Evolutionary conservation across 2,113 vertebrate genomes (phyloP).

Genomic region (Lamprotornis superbus): DNA sequence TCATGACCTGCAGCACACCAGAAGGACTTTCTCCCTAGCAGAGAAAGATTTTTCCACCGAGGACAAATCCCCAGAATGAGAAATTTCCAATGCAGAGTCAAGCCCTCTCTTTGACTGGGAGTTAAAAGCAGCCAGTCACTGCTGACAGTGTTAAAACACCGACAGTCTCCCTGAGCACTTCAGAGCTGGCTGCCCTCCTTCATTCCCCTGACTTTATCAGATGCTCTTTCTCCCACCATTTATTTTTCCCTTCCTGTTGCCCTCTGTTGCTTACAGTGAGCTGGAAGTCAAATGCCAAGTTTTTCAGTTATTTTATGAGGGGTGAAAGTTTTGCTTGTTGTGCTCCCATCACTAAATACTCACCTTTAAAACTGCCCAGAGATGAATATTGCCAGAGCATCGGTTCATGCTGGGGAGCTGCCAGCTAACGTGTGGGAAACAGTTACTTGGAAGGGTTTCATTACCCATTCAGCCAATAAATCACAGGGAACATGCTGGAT

Average conservation of each 20-base stretch:
- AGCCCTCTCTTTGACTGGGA: background rate
- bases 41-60: background rate
- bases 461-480: conserved; percentile 6
- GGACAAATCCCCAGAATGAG: background rate
- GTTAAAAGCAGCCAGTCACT: background rate
- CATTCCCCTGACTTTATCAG: background rate
- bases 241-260: background rate
- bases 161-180: background rate
- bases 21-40: background rate
- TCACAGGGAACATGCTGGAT: background rate
- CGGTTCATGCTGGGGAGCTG: background rate
- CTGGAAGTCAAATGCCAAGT: background rate
- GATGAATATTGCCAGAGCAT: background rate
- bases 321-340: background rate
- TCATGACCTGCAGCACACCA: background rate
- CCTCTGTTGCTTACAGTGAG: background rate
- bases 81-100: background rate
- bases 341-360: background rate
- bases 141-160: background rate
- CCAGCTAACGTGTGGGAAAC: background rate
- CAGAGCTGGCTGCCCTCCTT: background rate
- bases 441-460: background rate
- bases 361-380: background rate
- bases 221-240: background rate
- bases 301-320: background rate